These are phyloP conservation scores for Ptychadena robeensis DNA, from an alignment of 2,797 vertebrate species.

Conservation along the genomic window DNA sequence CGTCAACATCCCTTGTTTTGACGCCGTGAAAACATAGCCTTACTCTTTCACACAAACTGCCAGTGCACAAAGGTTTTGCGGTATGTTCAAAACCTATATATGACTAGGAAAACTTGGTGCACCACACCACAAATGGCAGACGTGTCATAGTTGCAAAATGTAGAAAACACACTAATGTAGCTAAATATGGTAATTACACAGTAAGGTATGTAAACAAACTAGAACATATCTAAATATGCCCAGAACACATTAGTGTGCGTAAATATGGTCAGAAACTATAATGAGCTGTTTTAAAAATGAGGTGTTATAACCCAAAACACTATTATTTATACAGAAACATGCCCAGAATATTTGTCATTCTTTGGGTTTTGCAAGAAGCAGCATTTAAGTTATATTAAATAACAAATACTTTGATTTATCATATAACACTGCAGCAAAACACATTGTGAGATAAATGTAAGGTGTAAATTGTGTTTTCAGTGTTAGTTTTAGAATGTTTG, in stretches of 20 bases:
- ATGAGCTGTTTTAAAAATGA: not conserved
- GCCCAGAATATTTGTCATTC: not conserved
- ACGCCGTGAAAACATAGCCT: no score
- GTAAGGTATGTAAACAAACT: not conserved
- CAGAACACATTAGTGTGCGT: not conserved
- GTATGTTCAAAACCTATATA: not conserved
- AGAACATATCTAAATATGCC: no score
- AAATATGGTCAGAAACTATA: no score
- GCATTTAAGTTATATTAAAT: not conserved
- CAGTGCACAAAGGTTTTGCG: not conserved
- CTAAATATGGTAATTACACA: no score
- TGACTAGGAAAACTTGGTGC: not conserved
- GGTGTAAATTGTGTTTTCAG: not conserved
- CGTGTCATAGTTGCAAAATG: not conserved
- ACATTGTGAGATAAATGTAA: not conserved
- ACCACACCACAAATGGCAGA: not conserved
- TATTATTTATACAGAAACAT: slow-evolving; percentile 13
- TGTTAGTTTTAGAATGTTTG: not conserved
- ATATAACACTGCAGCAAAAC: not conserved
- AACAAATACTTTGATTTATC: not conserved
- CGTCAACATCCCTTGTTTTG: no score
- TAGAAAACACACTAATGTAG: not conserved
- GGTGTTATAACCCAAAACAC: slow-evolving; percentile 16
- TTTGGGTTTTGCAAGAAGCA: not conserved
- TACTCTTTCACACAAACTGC: no score